Evolutionary conservation across 2,888 invertebrate genomes (phyloP).

Genomic region (Spatulosminthurus flaviceps): DNA sequence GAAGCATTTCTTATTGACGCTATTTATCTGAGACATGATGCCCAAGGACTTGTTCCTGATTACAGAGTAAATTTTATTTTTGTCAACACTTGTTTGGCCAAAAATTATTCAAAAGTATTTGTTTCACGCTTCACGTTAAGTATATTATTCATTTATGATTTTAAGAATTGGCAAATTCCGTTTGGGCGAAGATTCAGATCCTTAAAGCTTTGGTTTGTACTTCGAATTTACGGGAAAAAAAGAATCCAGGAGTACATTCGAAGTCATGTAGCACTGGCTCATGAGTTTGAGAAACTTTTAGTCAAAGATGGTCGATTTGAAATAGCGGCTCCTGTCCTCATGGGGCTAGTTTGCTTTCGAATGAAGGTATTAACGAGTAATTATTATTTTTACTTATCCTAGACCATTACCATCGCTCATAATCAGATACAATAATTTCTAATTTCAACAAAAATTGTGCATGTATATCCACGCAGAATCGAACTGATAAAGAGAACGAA

Average conservation of each 20-base stretch:
- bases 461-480: constrained; percentile 19
- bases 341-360: constrained; percentile 96
- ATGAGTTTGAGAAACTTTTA: constrained; percentile 84
- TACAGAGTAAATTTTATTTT: constrained; percentile 77
- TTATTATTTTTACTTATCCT: too few relatives aligned
- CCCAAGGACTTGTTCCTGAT: constrained; percentile 88
- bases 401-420: too few relatives aligned
- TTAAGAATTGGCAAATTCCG: constrained; percentile 72
- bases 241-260: constrained; percentile 87
- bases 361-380: constrained; percentile 72
- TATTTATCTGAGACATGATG: constrained; percentile 92
- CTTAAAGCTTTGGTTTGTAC: constrained; percentile 93
- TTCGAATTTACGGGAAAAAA: constrained; percentile 87
- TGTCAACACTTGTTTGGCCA: too few relatives aligned
- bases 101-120: too few relatives aligned
- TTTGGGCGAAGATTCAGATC: constrained; percentile 91
- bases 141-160: constrained; percentile 30
- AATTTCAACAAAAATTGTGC: too few relatives aligned
- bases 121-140: too few relatives aligned
- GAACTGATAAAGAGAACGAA: constrained; percentile 83
- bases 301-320: constrained; percentile 84
- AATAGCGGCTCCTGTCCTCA: constrained; percentile 83
- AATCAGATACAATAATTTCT: too few relatives aligned
- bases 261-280: constrained; percentile 84
- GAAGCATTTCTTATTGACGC: constrained; percentile 98